These are phyloP conservation scores for Centrocercus urophasianus DNA, from an alignment of 2,113 vertebrate genomes.

Conservation along the genomic window DNA sequence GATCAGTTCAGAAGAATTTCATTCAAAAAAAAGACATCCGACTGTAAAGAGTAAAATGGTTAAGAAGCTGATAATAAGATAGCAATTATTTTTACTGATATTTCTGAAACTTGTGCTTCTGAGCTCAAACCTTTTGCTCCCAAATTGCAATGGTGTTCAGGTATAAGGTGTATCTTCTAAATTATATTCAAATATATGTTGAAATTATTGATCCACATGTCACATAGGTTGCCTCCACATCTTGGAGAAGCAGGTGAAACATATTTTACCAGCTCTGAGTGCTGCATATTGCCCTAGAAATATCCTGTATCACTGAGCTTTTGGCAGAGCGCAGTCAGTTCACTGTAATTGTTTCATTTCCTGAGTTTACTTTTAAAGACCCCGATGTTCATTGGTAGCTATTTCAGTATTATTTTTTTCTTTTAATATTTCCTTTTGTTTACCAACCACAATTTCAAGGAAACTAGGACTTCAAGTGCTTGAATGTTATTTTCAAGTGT, in stretches of 20 bases:
- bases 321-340: background rate
- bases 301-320: background rate
- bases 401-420: background rate
- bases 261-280: background rate
- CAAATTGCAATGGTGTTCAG: background rate
- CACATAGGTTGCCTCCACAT: background rate
- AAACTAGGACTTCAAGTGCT: background rate
- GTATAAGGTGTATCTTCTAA: background rate
- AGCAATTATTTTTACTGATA: background rate
- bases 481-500: background rate
- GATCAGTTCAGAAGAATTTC: background rate
- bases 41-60: background rate
- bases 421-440: background rate
- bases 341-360: background rate
- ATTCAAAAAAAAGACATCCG: background rate
- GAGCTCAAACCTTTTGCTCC: background rate
- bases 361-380: background rate
- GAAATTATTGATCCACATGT: accelerated
- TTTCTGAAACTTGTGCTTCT: background rate
- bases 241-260: background rate
- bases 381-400: background rate
- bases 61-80: background rate
- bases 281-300: background rate
- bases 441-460: background rate
- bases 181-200: background rate